Evolutionary conservation across 2,113 vertebrate genomes (phyloP).

Genomic region (Pygoscelis antarcticus): DNA sequence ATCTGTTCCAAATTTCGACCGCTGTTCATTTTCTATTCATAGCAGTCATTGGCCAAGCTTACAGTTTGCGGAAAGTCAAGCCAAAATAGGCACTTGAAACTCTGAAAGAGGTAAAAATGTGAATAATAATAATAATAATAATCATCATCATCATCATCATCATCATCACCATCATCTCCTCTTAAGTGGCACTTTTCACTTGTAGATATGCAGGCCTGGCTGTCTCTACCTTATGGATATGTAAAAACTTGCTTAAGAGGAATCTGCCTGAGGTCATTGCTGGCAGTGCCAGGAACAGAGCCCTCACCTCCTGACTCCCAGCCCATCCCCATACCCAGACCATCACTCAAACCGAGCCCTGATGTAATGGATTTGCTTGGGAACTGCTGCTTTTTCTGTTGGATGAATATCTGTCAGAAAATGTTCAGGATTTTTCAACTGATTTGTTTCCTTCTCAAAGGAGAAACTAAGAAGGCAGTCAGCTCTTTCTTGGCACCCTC

Average conservation of each 20-base stretch:
- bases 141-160: too few species aligned
- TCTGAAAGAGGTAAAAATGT: neutral
- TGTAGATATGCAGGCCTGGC: neutral
- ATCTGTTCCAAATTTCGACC: conserved; percentile 47
- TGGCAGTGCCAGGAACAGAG: neutral
- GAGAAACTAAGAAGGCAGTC: neutral
- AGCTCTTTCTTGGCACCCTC: neutral
- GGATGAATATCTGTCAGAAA: neutral
- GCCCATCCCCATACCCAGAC: neutral
- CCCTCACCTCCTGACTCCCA: neutral
- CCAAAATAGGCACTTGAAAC: neutral
- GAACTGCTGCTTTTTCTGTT: neutral
- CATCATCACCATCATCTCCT: too few species aligned
- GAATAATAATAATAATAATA: neutral
- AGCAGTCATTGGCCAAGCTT: neutral
- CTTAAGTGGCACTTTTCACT: neutral
- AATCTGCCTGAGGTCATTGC: neutral
- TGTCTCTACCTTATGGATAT: neutral
- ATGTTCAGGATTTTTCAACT: neutral
- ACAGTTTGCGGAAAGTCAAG: neutral
- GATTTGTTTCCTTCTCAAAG: neutral
- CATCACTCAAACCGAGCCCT: neutral
- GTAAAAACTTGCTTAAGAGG: neutral
- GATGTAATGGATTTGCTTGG: neutral
- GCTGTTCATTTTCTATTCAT: conserved; percentile 2